Evolutionary conservation across 2,888 invertebrate species (phyloP), one percentile per base, ranked within the genome.

Genomic region (Pristionchus japonicus): DNA sequence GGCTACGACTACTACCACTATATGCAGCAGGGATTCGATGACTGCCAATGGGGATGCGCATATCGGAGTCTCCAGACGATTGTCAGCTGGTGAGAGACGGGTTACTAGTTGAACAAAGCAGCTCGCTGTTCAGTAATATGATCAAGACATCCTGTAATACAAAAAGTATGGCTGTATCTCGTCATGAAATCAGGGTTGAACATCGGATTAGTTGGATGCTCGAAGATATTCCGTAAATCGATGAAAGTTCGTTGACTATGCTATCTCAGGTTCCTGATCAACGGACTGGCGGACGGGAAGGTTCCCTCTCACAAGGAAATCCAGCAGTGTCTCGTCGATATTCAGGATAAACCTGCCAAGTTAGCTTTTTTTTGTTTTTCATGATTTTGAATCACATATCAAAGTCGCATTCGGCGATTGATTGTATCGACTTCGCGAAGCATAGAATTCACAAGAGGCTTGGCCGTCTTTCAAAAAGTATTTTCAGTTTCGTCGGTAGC

Each of bases 11-110:
- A 99, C 95, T 97, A 98, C 95, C 99, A 99, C 95, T 99, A 99
- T 95, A 97, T 97, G 96, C 98, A 98, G 95, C 97, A 98, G 94
- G 96, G 80, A 37, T 77, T 87, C 57, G 87, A 87, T 87, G 87
- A 87, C 27, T 77, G 97, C 95, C 98, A 98, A n/a, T 99, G 99
- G 99, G 99, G 99, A 7, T 99, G 99, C 95, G 99, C 99, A 0
- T 99, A 99, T 95, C 96, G 99, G 89, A 98, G 98, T 0, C 96
- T 99, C 93, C 99, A 99, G 95, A 98, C 99, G 0, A 96, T 99
- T 90, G 80, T 80, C 52, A 57, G 57, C 57, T 87, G 77, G 86
- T 86, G 47, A 85, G 85, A 27, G 47, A 40, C 6, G 17, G 23
- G n/a, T 23, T 43, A 15, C 20, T 27, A 17, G 34, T 20, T 0